A percentile compares a stretch with the other conserved stretches of the same genome.
Evolutionary conservation across 2,113 vertebrate species (phyloP).

Genomic region (Nothobranchius kuhntae): DNA sequence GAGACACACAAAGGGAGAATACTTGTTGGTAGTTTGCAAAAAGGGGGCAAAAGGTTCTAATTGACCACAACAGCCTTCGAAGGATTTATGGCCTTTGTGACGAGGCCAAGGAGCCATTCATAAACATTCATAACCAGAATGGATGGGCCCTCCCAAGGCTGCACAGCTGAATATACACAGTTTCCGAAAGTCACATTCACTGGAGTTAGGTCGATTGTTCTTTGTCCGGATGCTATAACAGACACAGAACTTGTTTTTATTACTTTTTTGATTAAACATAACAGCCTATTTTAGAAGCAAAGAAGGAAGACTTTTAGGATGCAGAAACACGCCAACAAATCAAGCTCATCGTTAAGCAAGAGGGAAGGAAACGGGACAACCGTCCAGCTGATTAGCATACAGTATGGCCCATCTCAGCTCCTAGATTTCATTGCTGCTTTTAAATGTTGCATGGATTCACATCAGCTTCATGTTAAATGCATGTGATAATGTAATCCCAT

Average conservation of each 20-base stretch:
- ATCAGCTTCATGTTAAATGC: constrained; percentile 43
- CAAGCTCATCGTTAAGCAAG: constrained; percentile 30
- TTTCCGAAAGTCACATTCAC: constrained; percentile 33
- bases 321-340: constrained; percentile 24
- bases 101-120: constrained; percentile 57
- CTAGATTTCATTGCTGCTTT: constrained; percentile 21
- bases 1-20: constrained; percentile 21
- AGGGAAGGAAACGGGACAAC: constrained; percentile 21
- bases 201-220: constrained; percentile 15
- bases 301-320: constrained; percentile 1
- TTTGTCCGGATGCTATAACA: constrained; percentile 24
- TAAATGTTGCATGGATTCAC: constrained; percentile 22
- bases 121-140: constrained; percentile 58
- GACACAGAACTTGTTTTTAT: constrained; percentile 2
- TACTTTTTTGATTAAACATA: constrained; percentile 6
- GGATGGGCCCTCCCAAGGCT: constrained; percentile 45
- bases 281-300: constrained; percentile 32
- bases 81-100: constrained; percentile 65
- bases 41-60: constrained; percentile 58
- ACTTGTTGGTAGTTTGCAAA: constrained; percentile 38
- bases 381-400: constrained; percentile 13
- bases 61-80: constrained; percentile 62
- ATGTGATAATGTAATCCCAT: constrained; percentile 60
- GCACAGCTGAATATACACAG: constrained; percentile 29
- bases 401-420: background rate